Conservation (phyloP, 2,113 vertebrate genomes). For the Zeus faber region DNA sequence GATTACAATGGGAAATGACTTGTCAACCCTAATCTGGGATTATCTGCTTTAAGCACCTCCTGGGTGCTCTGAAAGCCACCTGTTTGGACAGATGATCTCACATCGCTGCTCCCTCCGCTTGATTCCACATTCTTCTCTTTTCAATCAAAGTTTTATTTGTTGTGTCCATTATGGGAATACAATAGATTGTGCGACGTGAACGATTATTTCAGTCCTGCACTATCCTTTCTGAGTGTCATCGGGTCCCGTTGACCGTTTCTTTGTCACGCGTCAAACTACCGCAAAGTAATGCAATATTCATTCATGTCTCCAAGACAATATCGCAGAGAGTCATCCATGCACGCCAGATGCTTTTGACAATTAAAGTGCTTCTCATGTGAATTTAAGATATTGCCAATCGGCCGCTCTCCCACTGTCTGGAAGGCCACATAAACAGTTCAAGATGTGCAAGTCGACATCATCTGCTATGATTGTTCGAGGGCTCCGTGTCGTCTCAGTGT, state of each 20-base stretch:
- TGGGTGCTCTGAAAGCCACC: conserved; percentile 63
- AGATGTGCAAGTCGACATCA: too few relatives aligned
- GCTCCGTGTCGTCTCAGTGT: too few relatives aligned
- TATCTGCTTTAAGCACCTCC: conserved; percentile 50
- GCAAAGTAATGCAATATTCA: too few relatives aligned
- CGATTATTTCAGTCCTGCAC: too few relatives aligned
- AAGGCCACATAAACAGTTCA: background rate
- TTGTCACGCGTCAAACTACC: too few relatives aligned
- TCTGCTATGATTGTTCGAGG: background rate
- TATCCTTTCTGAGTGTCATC: background rate
- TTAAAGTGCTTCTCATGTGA: background rate
- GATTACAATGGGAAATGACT: conserved; percentile 59
- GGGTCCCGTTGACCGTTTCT: background rate
- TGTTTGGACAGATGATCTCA: conserved; percentile 58
- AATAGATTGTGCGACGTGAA: too few relatives aligned
- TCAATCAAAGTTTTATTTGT: too few relatives aligned
- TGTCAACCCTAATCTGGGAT: conserved; percentile 71
- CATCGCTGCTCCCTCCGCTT: conserved; percentile 19
- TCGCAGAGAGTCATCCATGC: too few relatives aligned
- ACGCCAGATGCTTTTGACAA: background rate
- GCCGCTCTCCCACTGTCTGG: background rate
- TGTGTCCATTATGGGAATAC: background rate
- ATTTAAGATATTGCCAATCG: background rate
- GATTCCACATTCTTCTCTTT: too few relatives aligned
- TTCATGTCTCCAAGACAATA: too few relatives aligned